Evolutionary conservation across 2,113 vertebrate genomes (phyloP).

Genomic region (Tinamus guttatus): DNA sequence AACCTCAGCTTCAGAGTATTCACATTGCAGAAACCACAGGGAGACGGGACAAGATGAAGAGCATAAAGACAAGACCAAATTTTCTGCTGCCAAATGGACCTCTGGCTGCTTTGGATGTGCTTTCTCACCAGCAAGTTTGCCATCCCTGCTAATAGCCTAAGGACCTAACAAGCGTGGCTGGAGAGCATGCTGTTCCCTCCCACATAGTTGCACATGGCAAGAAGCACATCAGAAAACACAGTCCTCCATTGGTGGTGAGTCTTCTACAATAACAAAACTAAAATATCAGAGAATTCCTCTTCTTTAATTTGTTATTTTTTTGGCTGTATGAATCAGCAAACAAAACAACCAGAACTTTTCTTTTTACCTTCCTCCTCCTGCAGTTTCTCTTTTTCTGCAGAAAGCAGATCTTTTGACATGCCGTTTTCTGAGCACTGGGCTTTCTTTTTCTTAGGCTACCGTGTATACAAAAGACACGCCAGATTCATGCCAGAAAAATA

Average conservation of each 20-base stretch:
- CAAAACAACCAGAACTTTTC: neutral
- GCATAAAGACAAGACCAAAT: neutral
- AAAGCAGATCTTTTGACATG: constrained; percentile 2
- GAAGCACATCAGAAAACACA: neutral
- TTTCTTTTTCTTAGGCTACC: constrained; percentile 59
- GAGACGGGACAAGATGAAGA: neutral
- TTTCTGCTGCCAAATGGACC: neutral
- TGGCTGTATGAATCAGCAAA: neutral
- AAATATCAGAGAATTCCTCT: neutral
- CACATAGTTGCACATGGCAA: accelerated
- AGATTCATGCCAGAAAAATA: neutral
- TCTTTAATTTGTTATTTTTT: neutral
- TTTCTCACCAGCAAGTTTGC: neutral
- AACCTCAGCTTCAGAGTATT: neutral
- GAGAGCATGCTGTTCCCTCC: neutral
- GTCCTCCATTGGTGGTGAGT: neutral
- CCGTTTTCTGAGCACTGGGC: constrained; percentile 23
- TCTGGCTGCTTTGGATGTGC: neutral
- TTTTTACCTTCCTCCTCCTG: constrained; percentile 60
- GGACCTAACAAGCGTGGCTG: neutral
- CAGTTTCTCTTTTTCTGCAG: constrained; percentile 36
- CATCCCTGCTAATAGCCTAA: accelerated
- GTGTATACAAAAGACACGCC: neutral
- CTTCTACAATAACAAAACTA: neutral
- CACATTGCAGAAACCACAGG: neutral